Conservation (phyloP, 2,888 invertebrate species). For the Plebejus argus region DNA sequence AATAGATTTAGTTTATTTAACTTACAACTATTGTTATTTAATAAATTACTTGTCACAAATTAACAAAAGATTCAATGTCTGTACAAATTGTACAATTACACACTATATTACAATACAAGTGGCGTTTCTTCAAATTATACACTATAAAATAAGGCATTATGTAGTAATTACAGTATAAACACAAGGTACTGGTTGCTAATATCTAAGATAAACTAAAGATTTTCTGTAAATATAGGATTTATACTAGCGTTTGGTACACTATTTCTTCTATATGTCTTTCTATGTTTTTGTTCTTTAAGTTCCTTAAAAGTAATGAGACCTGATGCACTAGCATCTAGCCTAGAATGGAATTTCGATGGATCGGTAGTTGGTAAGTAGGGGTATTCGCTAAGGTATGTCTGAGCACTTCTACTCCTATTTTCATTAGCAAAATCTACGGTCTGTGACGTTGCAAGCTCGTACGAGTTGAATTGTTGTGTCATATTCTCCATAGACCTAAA, state of each 20-base stretch:
- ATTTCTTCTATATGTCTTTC: constrained; percentile 64
- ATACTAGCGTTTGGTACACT: constrained; percentile 74
- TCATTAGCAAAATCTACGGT: constrained; percentile 63
- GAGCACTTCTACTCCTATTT: constrained; percentile 61
- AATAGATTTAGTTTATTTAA: constrained; percentile 30
- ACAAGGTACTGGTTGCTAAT: constrained; percentile 20
- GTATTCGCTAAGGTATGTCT: constrained; percentile 73
- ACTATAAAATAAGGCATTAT: constrained; percentile 36
- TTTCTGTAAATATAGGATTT: constrained; percentile 64
- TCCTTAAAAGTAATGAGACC: constrained; percentile 74
- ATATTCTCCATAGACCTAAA: constrained; percentile 78
- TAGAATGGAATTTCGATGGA: constrained; percentile 72
- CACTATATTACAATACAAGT: constrained; percentile 29
- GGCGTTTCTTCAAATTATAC: constrained; percentile 26
- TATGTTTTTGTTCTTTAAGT: constrained; percentile 46
- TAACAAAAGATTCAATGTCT: constrained; percentile 70
- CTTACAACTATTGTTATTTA: constrained; percentile 46
- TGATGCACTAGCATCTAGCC: constrained; percentile 67
- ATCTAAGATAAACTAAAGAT: constrained; percentile 45
- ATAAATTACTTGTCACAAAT: constrained; percentile 64
- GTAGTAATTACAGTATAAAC: constrained; percentile 32
- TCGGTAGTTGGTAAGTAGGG: constrained; percentile 76
- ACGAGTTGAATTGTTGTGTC: constrained; percentile 62
- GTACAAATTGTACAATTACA: constrained; percentile 70
- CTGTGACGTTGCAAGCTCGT: constrained; percentile 65